Evolutionary conservation across 2,797 vertebrate species (phyloP), one percentile per base, ranked within the genome.

Genomic region (Denticeps clupeoides): DNA sequence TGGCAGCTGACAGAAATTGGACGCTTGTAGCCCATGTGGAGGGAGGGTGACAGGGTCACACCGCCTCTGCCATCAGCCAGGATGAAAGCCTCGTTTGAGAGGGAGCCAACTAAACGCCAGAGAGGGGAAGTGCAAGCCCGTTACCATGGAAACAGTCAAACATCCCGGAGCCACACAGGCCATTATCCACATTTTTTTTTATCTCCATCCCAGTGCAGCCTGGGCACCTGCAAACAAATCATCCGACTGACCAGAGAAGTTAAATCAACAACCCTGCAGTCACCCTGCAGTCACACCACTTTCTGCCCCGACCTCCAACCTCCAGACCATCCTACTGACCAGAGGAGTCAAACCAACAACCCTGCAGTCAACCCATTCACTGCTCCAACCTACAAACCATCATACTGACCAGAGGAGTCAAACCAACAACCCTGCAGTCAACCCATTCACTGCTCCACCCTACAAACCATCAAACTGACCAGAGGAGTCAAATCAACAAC

Each of bases 1-100:
- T 64, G 62, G 56, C 60, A 62, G 46, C 62, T 65, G 66, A 63
- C 55, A 59, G 47, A 49, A 64, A 58, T 54, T 40, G 41, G 53
- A 47, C 12, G 44, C 27, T 41, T 31, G 28, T 29, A 48, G 49
- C 35, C 54, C 27, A 44, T 49, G 12, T 45, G 22, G 11, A 5
- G 10, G 19, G 47, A 59, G 46, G 23, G 65, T 55, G 49, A 49
- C 2, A n/a, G 28, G 55, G 52, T 55, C 60, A 55, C 31, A n/a
- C 25, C 31, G 35, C 47, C 37, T 41, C 40, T 51, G 28, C 49
- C 43, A 35, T 60, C 56, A 16, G 51, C 58, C 40, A 24, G 13
- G 11, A 42, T 42, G 40, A 42, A 42, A 42, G 10, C 12, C 23
- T 40, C 12, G 21, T 21, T 18, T 23, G 42, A 42, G 19, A 42